Evolutionary conservation across 2,888 invertebrate species (phyloP), one percentile per base, ranked within the genome.

Genomic region (Prosopocoilus inquinatus): DNA sequence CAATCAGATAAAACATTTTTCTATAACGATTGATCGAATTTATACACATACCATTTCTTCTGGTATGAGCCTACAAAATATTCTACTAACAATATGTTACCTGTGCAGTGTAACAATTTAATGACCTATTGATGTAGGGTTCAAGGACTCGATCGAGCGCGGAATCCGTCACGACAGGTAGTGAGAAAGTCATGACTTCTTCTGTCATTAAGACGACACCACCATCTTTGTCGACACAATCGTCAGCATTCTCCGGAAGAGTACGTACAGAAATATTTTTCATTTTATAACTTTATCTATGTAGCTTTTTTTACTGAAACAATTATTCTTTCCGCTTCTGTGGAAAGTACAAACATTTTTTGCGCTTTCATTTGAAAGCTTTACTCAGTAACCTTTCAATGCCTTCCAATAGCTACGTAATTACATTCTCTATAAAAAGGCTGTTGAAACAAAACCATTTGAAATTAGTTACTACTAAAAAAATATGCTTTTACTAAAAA

Each of bases 101-200:
- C 41, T 34, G 48, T 53, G 15, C 13, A 33, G 38, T 50, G 13
- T 35, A 50, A 39, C 51, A 57, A n/a, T n/a, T 57, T 62, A 63
- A 66, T 67, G 66, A 66, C 67, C 65, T 63, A 55, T 63, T 58
- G 50, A 61, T 64, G 54, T 57, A 71, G 71, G 70, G 69, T 70
- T 70, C 73, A 72, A 73, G 71, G 70, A 55, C 70, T 39, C 47
- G 46, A 36, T 55, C 63, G 11, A 58, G 52, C 50, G 64, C 63
- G 50, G 61, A 60, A 52, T 47, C 64, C 46, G 57, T 62, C 65
- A 63, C 65, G 66, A 67, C 65, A 58, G 61, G 48, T 41, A 57
- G 64, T 57, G 65, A 65, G 64, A 66, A 60, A 62, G 59, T 67
- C 67, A 67, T 66, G 66, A 65, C 63, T 59, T 64, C 68, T 60